A percentile compares a stretch with the other conserved stretches of the same genome.
Evolutionary conservation across 2,113 vertebrate species (phyloP).

Genomic region (mouse (Mus musculus)): DNA sequence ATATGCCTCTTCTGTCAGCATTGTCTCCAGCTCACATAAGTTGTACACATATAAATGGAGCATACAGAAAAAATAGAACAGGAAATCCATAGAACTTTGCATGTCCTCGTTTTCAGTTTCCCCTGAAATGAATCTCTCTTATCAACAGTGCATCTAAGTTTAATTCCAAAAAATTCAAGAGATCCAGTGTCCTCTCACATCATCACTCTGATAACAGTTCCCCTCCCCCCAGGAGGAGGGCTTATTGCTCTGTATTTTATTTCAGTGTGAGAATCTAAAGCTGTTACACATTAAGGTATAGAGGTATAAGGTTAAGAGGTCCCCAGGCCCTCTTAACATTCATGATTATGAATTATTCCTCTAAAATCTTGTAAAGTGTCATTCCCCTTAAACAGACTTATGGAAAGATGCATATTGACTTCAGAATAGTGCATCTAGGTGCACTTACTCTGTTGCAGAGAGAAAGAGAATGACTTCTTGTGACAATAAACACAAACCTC

Average conservation of each 20-base stretch:
- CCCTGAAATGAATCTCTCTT: neutral
- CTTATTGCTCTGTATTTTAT: too few relatives aligned
- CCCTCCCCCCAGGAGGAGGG: too few relatives aligned
- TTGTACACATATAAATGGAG: neutral
- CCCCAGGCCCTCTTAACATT: neutral
- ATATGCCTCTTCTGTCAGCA: neutral
- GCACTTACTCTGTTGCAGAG: neutral
- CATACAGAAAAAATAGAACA: neutral
- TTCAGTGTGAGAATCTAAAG: neutral
- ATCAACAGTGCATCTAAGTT: neutral
- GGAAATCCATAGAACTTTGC: neutral
- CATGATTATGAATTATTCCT: neutral
- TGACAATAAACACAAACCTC: neutral
- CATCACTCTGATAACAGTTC: too few relatives aligned
- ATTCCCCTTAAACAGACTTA: neutral
- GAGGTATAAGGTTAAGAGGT: too few relatives aligned
- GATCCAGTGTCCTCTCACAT: neutral
- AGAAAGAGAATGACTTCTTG: neutral
- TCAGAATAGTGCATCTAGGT: neutral
- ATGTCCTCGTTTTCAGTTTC: neutral
- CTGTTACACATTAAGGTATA: too few relatives aligned
- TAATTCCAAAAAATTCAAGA: neutral
- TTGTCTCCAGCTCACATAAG: neutral
- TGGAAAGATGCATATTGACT: neutral
- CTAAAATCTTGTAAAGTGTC: neutral